Percentiles rank a stretch among this genome's conserved stretches.
Evolutionary conservation across 2,797 vertebrate genomes (phyloP).

Genomic region (Neosilurus hyrtlii): DNA sequence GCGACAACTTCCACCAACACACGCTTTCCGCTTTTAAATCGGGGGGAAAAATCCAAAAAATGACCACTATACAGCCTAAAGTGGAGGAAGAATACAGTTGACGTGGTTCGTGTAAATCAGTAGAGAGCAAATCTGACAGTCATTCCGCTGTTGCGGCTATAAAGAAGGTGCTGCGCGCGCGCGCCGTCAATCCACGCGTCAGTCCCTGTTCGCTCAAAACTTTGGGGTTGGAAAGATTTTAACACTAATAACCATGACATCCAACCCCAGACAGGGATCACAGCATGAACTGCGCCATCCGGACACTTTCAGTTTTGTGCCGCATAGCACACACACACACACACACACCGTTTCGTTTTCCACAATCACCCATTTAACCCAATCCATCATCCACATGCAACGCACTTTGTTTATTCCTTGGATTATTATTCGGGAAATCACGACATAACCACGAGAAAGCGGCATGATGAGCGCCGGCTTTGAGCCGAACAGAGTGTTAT

Average conservation of each 20-base stretch:
- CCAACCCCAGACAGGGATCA: too few relatives aligned
- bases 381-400: neutral
- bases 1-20: neutral
- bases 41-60: too few relatives aligned
- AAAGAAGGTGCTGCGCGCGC: neutral
- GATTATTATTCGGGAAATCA: neutral
- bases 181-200: too few relatives aligned
- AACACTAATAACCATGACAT: too few relatives aligned
- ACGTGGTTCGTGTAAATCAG: neutral
- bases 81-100: too few relatives aligned
- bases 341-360: neutral
- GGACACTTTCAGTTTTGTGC: neutral
- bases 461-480: neutral
- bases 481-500: neutral
- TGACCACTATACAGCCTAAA: too few relatives aligned
- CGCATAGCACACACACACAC: conserved; percentile 1
- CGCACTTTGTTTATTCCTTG: neutral
- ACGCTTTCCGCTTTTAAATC: neutral
- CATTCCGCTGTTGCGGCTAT: too few relatives aligned
- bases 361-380: conserved; percentile 18
- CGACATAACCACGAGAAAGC: too few relatives aligned
- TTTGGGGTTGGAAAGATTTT: too few relatives aligned
- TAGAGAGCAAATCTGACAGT: neutral
- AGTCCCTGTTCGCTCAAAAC: too few relatives aligned
- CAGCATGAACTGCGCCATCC: conserved; percentile 9